phyloP scores from a whole-genome alignment of 2,113 vertebrate genomes.

The Dromaius novaehollandiae region DNA sequence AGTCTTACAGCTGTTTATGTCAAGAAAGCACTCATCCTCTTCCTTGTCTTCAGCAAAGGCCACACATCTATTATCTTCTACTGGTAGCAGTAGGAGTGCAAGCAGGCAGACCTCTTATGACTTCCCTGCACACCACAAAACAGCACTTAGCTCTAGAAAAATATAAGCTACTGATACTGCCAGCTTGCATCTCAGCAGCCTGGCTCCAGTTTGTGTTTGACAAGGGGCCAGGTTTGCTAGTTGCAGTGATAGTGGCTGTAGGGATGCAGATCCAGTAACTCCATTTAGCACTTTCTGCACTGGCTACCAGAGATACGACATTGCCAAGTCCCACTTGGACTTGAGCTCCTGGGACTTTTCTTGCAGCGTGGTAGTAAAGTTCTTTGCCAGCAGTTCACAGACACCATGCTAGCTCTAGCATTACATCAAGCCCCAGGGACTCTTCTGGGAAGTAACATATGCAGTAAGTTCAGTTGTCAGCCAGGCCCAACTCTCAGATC shows the following conservation, averaged over 20 bases:
- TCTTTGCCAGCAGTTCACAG: neutral
- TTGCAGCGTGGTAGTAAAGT: neutral
- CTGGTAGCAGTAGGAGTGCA: neutral
- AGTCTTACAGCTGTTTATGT: neutral
- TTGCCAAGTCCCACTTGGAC: neutral
- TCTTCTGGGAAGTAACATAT: no score
- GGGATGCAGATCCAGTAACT: rapidly evolving
- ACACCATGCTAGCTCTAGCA: neutral
- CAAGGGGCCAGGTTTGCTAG: neutral
- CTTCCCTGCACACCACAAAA: neutral
- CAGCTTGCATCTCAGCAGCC: neutral
- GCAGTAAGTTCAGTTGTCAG: neutral
- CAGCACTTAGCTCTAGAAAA: neutral
- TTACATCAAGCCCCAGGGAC: neutral
- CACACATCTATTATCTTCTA: neutral
- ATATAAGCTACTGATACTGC: neutral
- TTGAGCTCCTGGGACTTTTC: neutral
- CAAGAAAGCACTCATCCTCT: rapidly evolving
- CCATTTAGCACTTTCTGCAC: neutral
- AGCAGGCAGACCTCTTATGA: neutral
- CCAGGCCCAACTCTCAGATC: neutral
- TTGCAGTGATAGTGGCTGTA: neutral
- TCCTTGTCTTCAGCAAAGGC: neutral
- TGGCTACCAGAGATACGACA: no score
- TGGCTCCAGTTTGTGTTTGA: neutral